These are phyloP conservation scores for Melanotaenia duboulayi DNA, from an alignment of 2,113 vertebrate genomes.

Conservation along the genomic window DNA sequence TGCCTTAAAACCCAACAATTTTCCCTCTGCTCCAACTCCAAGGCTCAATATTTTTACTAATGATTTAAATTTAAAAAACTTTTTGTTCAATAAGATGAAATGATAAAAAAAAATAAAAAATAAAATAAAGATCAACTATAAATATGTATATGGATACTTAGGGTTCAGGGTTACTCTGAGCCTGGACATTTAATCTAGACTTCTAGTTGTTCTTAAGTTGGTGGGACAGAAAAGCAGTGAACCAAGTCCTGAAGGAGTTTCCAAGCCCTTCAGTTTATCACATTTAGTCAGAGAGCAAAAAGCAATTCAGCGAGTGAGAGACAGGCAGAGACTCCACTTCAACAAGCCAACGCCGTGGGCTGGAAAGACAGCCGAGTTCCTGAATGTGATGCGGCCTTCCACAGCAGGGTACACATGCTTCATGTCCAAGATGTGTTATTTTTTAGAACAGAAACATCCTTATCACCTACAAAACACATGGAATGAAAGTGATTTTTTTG, in stretches of 20 bases:
- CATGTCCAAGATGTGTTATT: constrained; percentile 84
- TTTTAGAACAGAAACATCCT: constrained; percentile 83
- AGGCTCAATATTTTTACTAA: no score
- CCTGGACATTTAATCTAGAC: constrained; percentile 3
- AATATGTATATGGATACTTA: no score
- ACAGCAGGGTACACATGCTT: constrained; percentile 83
- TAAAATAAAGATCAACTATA: no score
- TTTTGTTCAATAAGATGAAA: no score
- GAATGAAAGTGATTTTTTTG: no score
- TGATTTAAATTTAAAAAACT: no score
- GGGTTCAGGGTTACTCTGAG: not conserved
- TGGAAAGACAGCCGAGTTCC: constrained; percentile 36
- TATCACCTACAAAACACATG: constrained; percentile 80
- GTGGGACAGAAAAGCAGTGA: constrained; percentile 10
- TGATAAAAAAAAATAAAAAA: no score
- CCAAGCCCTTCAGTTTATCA: constrained; percentile 16
- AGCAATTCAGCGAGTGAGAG: constrained; percentile 28
- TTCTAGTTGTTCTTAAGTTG: constrained; percentile 13
- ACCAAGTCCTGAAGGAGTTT: constrained; percentile 6
- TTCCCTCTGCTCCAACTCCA: no score
- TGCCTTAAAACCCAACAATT: no score
- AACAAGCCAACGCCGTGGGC: constrained; percentile 44
- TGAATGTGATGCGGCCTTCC: constrained; percentile 87
- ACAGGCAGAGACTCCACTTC: constrained; percentile 37
- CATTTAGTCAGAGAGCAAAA: constrained; percentile 4